A percentile compares a stretch with the other conserved stretches of the same genome.
Evolutionary conservation across 2,888 invertebrate genomes (phyloP).

Genomic region (Tenthredo livida): DNA sequence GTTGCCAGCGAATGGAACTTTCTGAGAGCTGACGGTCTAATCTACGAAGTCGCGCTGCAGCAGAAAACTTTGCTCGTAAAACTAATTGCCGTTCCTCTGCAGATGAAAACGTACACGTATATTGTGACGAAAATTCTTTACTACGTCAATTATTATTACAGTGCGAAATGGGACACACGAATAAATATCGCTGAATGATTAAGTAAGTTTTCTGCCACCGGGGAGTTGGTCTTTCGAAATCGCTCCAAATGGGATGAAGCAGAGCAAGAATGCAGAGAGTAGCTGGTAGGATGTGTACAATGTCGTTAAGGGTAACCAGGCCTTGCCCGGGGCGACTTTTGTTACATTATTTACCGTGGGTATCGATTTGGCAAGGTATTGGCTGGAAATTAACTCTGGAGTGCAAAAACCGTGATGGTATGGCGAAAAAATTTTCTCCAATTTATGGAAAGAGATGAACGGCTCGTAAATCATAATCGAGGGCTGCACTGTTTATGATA

Average conservation of each 20-base stretch:
- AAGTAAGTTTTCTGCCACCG: too few species aligned
- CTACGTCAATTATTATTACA: background rate
- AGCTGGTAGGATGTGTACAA: background rate
- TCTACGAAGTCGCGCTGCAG: background rate
- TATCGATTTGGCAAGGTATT: conserved; percentile 26
- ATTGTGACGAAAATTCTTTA: background rate
- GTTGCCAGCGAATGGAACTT: conserved; percentile 35
- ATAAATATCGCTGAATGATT: too few species aligned
- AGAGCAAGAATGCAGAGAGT: background rate
- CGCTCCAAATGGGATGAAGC: background rate
- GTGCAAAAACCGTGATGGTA: background rate
- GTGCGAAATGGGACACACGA: too few species aligned
- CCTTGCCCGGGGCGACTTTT: conserved; percentile 40
- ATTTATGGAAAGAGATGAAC: background rate
- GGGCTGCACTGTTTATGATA: background rate
- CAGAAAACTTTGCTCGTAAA: conserved; percentile 20
- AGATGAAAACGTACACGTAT: background rate
- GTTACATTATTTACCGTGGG: conserved; percentile 40
- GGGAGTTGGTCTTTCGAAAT: background rate
- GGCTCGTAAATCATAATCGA: background rate
- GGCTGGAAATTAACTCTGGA: background rate
- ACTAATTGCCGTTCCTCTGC: background rate
- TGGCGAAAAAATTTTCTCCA: background rate
- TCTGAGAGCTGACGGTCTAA: background rate
- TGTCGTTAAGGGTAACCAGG: conserved; percentile 43